These are phyloP conservation scores for Dioctria rufipes DNA, from an alignment of 2,888 invertebrate genomes.

Conservation along the genomic window DNA sequence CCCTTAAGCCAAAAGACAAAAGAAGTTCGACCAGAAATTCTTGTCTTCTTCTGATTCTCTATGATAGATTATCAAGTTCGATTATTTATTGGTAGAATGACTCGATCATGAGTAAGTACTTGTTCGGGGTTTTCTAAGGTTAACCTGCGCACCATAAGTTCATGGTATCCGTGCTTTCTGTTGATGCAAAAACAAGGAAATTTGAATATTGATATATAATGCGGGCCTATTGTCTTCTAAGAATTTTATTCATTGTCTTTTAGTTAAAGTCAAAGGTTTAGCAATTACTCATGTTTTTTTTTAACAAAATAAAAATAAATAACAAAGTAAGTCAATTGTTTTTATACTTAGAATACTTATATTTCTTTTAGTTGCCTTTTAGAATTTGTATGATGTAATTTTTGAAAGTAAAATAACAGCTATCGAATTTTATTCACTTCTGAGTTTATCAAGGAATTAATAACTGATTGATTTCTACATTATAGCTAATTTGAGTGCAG, in stretches of 20 bases:
- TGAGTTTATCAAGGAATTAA: too few species aligned
- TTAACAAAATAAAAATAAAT: neutral
- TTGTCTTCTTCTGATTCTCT: constrained; percentile 52
- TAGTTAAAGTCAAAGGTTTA: constrained; percentile 36
- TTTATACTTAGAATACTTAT: neutral
- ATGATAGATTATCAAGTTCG: constrained; percentile 58
- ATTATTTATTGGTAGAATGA: constrained; percentile 57
- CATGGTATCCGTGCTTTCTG: constrained; percentile 40
- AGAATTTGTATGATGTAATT: too few species aligned
- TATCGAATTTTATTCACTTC: too few species aligned
- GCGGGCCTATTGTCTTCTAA: constrained; percentile 53
- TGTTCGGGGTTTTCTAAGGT: constrained; percentile 52
- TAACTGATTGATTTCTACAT: too few species aligned
- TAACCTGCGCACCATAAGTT: constrained; percentile 37
- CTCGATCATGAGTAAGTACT: constrained; percentile 50
- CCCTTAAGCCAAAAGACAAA: constrained; percentile 56
- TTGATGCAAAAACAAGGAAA: constrained; percentile 39
- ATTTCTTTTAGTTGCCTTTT: too few species aligned
- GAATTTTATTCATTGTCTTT: constrained; percentile 44
- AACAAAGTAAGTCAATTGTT: neutral
- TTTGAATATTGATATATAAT: constrained; percentile 54
- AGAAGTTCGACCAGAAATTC: constrained; percentile 53
- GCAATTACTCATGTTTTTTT: constrained; percentile 41
- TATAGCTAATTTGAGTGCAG: too few species aligned
- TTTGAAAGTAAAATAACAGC: too few species aligned